Evolutionary conservation across 2,797 vertebrate species (phyloP).

Genomic region (Peromyscus aztecus): DNA sequence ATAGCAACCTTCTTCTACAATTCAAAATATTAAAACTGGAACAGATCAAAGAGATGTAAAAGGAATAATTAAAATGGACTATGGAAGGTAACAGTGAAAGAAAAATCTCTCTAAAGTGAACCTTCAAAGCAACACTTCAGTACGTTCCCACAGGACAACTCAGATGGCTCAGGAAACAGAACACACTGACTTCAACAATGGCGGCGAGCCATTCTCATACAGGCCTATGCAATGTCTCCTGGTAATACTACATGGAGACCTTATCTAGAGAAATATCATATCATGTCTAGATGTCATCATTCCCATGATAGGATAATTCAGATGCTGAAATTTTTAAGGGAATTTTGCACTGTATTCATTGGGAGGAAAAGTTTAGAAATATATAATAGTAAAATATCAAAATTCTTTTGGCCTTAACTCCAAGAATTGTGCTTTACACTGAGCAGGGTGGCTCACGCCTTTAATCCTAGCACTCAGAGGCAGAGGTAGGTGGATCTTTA

Average conservation of each 20-base stretch:
- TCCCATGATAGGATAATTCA: slow-evolving; percentile 3
- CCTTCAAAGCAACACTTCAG: neutral
- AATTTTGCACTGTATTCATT: slow-evolving; percentile 37
- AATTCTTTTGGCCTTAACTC: slow-evolving; percentile 3
- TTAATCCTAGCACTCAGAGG: neutral
- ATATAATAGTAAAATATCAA: slow-evolving; percentile 24
- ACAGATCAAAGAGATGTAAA: neutral
- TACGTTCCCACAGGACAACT: neutral
- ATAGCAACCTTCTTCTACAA: neutral
- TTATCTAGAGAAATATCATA: slow-evolving; percentile 13
- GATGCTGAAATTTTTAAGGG: neutral
- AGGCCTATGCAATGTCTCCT: neutral
- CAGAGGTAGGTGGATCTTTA: neutral
- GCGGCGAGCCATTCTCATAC: neutral
- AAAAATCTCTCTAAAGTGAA: neutral
- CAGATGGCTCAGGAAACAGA: neutral
- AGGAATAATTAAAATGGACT: slow-evolving; percentile 39
- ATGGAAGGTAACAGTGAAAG: neutral
- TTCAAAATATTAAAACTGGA: slow-evolving; percentile 31
- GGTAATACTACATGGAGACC: neutral
- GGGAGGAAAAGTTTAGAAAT: slow-evolving; percentile 18
- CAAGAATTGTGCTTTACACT: neutral
- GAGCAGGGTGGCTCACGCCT: neutral
- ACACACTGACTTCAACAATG: neutral
- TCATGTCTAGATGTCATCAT: neutral